Percentiles rank a stretch among this genome's conserved stretches.
These are phyloP conservation scores for Danio choprae DNA, from an alignment of 2,797 vertebrate species.

Conservation along the genomic window DNA sequence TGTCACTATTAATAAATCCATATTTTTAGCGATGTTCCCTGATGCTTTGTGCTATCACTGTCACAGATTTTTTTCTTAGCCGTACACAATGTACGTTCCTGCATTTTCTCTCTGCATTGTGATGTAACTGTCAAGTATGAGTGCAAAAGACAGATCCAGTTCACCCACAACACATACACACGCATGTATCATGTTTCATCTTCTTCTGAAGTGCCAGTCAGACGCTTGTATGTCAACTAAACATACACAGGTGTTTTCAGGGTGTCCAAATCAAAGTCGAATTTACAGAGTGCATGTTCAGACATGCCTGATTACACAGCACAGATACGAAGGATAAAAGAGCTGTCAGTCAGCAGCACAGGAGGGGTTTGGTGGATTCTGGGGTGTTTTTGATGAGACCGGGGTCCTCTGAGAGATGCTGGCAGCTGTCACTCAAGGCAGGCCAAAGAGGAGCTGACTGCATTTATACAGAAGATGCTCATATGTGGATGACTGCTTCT, in stretches of 20 bases:
- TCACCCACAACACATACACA: conserved; percentile 8
- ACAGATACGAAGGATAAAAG: conserved; percentile 43
- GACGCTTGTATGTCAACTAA: neutral
- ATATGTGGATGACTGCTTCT: conserved; percentile 2
- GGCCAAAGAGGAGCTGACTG: conserved; percentile 43
- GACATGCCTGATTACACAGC: conserved; percentile 41
- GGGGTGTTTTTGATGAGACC: conserved; percentile 43
- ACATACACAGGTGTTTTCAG: conserved; percentile 26
- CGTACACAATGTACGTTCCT: neutral
- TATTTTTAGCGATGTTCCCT: conserved; percentile 23
- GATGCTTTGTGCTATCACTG: neutral
- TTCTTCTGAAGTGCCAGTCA: conserved; percentile 62
- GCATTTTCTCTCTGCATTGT: conserved; percentile 16
- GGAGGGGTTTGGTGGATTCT: conserved; percentile 27
- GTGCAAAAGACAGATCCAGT: conserved; percentile 47
- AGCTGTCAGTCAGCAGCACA: conserved; percentile 49
- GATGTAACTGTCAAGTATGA: conserved; percentile 30
- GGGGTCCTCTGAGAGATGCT: conserved; percentile 35
- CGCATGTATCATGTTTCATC: neutral
- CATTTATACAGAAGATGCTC: conserved; percentile 9
- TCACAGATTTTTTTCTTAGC: neutral
- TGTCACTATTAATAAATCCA: conserved; percentile 11
- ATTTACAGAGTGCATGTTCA: conserved; percentile 40
- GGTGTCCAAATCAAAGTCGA: conserved; percentile 26
- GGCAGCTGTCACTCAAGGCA: conserved; percentile 33